Conservation (phyloP, 2,888 invertebrate species). For the Bellardia pandia region DNA sequence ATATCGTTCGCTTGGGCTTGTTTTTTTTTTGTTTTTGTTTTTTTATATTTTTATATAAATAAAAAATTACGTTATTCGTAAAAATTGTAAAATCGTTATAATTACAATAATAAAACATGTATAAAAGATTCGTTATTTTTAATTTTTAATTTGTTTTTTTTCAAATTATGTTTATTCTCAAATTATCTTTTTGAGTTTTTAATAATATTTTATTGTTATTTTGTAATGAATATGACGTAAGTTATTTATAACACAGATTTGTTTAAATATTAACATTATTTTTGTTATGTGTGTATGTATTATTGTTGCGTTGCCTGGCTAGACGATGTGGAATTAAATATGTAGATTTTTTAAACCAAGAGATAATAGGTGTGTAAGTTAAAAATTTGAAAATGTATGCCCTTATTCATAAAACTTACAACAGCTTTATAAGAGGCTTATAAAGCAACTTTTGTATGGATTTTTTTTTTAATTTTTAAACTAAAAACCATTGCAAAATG, state of each 20-base stretch:
- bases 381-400: too few relatives aligned
- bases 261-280: constrained; percentile 55
- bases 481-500: too few relatives aligned
- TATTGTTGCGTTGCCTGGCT: constrained; percentile 26
- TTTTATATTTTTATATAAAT: constrained; percentile 47
- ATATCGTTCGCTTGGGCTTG: constrained; percentile 45
- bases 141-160: constrained; percentile 69
- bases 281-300: constrained; percentile 27
- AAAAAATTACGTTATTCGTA: constrained; percentile 62
- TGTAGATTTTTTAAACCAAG: constrained; percentile 9
- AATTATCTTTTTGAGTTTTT: constrained; percentile 61
- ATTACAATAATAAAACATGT: constrained; percentile 71
- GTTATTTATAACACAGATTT: constrained; percentile 69
- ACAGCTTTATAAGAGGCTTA: too few relatives aligned
- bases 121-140: constrained; percentile 72
- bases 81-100: constrained; percentile 71
- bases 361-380: not conserved
- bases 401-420: too few relatives aligned
- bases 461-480: too few relatives aligned
- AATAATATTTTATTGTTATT: constrained; percentile 33
- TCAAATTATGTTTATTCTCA: constrained; percentile 73
- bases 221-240: constrained; percentile 61
- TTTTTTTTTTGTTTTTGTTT: constrained; percentile 22
- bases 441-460: too few relatives aligned
- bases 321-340: not conserved